Conservation (phyloP, 1,140 invertebrate genomes). For the Periplaneta americana region DNA sequence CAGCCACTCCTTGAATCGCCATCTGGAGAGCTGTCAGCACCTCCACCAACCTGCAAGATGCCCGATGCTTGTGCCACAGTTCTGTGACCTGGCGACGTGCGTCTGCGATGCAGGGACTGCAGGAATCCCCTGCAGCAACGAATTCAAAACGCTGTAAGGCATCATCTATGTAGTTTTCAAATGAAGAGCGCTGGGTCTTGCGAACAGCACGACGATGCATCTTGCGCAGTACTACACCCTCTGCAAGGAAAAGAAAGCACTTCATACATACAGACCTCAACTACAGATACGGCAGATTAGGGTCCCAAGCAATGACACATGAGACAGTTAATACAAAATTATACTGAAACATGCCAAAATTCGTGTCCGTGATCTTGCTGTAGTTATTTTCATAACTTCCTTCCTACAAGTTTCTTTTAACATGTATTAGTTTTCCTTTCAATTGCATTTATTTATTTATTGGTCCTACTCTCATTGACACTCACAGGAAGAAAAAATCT, state of each 20-base stretch:
- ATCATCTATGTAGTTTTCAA: conserved; percentile 16
- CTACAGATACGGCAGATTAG: conserved; percentile 5
- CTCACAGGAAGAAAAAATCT: too few relatives aligned
- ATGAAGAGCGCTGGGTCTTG: conserved; percentile 9
- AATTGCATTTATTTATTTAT: too few relatives aligned
- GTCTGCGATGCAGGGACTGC: conserved; percentile 3
- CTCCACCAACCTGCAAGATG: conserved; percentile 31
- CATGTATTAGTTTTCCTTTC: too few relatives aligned
- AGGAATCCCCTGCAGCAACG: conserved; percentile 27
- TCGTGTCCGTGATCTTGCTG: neutral
- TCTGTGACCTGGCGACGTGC: conserved; percentile 26
- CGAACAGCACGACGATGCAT: conserved; percentile 12
- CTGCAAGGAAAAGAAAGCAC: conserved; percentile 14
- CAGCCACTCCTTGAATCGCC: conserved; percentile 50
- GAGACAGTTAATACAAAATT: neutral
- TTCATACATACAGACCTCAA: too few relatives aligned
- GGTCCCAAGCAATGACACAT: conserved; percentile 1
- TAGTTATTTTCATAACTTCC: neutral
- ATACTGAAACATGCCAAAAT: neutral
- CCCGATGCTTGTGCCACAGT: conserved; percentile 28
- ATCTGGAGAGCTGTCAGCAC: conserved; percentile 35
- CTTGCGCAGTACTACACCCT: conserved; percentile 3
- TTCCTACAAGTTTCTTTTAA: neutral
- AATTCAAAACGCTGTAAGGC: conserved; percentile 43
- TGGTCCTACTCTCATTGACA: too few relatives aligned